Base-by-base conservation (phyloP, 2,797 vertebrate genomes). In the Argya squamiceps region DNA sequence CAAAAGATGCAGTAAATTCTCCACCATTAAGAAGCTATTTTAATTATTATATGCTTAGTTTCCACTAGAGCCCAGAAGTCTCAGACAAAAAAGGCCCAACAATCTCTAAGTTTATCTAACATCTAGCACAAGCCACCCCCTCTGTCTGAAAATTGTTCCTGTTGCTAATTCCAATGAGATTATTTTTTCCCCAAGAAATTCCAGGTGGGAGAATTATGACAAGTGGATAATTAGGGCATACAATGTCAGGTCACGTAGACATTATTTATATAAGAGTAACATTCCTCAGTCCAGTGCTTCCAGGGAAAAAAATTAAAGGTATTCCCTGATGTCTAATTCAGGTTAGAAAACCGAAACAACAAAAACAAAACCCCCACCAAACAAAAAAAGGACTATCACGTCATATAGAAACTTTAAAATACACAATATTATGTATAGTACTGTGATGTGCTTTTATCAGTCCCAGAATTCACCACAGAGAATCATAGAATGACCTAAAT, bases 1-100 rank as follows among this genome's bases (percentile, higher is more conserved):
- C 59, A 96, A 93, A 93, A 92, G 82, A 73, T 73, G 62, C 65
- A 86, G 73, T 76, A 94, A 95, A 92, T 95, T 94, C 77, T 95
- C 80, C 88, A 95, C 79, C 89, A 76, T 84, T 86, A 78, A 81
- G 91, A 69, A 94, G 63, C 34, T 88, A 82, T 92, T 92, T 90
- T 90, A 95, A 88, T 96, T 95, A 73, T 77, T 76, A 10, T 36
- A 67, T 82, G 32, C 67, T 89, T 86, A 78, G 20, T 10, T 92
- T 60, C 70, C 21, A 70, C 39, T 74, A 58, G 13, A 88, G 53
- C 44, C 41, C 59, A 70, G 63, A 86, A 78, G 88, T 32, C 80
- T 69, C 47, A 88, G 80, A 84, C 85, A 93, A 75, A 84, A 91
- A 15, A 90, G 39, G 34, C 55, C 43, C 0, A 75, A 44, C 73